Evolutionary conservation across 2,113 vertebrate species (phyloP), one percentile per base, ranked within the genome.

Genomic region (Rana temporaria): DNA sequence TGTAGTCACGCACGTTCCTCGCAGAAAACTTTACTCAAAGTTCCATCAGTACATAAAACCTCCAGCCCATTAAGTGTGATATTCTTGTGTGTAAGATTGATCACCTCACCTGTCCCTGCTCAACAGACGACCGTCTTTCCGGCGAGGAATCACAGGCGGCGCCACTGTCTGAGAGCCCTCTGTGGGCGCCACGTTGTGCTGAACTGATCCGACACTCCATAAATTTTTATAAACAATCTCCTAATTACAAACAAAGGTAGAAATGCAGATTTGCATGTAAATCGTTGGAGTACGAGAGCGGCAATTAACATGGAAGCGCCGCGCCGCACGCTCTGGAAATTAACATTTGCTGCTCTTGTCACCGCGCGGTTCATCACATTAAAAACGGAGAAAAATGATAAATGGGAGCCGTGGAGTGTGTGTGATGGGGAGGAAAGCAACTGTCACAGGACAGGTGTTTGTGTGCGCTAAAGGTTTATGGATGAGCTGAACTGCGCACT

Each of bases 391-490:
- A 53, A n/a, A 70, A 48, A 26, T 22, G 65, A 82, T 15, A 9
- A 77, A 12, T 73, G 69, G 67, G 76, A 16, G 53, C 60, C 79
- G 48, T 11, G 1, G 34, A 2, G 56, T 18, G 68, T 84, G 38
- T 79, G 69, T 16, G 16, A 8, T 16, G 6, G 69, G 15, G 69
- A 38, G 55, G 57, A 68, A 84, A 1, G 8, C 59, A 82, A 15
- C 30, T 74, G 72, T n/a, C 20, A 66, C 72, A 85, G 52, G 64
- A 74, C 70, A 85, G 73, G 85, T 80, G 52, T 79, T 80, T 38
- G 67, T 17, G 67, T 84, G 73, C 1, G 70, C 67, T 66, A 14
- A 16, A 20, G 66, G 15, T 70, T 86, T 70, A 55, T 79, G 81
- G 85, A 80, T 82, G 69, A 56, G 66, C 85, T 68, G 17, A 1